phyloP scores from a whole-genome alignment of 2,797 vertebrate species.

The Poeciliopsis infans region DNA sequence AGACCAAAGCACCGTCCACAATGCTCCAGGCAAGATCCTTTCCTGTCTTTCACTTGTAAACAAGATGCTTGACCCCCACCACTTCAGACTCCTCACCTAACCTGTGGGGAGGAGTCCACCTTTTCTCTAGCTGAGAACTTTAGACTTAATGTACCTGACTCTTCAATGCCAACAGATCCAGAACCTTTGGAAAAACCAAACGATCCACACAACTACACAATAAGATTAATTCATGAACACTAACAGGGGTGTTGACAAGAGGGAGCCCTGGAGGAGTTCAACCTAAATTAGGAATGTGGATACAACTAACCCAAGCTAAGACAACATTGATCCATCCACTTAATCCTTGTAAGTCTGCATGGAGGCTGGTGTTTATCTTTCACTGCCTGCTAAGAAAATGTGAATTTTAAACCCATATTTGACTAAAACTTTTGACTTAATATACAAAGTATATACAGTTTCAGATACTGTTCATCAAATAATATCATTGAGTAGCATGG shows the following conservation, averaged over 20 bases:
- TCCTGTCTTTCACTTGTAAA: conserved; percentile 2
- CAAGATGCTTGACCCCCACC: neutral
- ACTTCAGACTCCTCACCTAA: neutral
- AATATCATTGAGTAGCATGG: neutral
- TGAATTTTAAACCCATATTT: neutral
- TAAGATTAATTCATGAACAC: neutral
- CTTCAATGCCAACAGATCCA: neutral
- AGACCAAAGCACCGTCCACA: neutral
- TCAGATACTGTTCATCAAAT: conserved; percentile 7
- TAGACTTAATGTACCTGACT: neutral
- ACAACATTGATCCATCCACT: neutral
- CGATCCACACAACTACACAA: neutral
- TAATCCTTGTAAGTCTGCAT: neutral
- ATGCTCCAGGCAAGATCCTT: neutral
- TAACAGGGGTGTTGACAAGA: neutral
- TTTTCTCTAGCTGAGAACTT: neutral
- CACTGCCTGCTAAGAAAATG: neutral
- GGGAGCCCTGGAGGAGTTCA: neutral
- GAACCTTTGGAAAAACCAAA: neutral
- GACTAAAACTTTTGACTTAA: neutral
- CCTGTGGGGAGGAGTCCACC: neutral
- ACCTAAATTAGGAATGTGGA: neutral
- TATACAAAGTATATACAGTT: neutral
- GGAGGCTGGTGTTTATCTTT: neutral
- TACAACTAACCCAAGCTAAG: neutral